Base-by-base conservation (phyloP, 2,797 vertebrate species). In the Synanceia verrucosa region DNA sequence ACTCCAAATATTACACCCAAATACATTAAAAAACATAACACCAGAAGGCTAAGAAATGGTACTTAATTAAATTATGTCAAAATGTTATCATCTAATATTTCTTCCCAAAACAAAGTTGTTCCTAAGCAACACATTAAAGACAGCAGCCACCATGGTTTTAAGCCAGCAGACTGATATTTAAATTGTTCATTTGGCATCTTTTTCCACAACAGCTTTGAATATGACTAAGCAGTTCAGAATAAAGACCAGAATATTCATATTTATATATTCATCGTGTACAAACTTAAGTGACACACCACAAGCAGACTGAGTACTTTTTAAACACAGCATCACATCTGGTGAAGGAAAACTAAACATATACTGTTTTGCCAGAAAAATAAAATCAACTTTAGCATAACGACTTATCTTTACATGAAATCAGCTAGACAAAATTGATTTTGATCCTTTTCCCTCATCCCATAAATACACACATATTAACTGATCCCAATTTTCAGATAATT, bases 231-330 rank as follows among this genome's bases (percentile, higher is more conserved):
- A 50, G 10, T 50, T 57, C 14, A 64, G 9, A 67, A 74, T 24
- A 75, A 58, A 78, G 51, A 79, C 28, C 1, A 73, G 58, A 83
- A 83, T 53, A 43, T 53, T 68, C 34, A 23, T 60, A 67, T 73
- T 60, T 37, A 29, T 66, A 62, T 67, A 57, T 44, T 3, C 1
- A 26, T 8, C 11, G n/a, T 70, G 11, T 56, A 37, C 43, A 73
- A 43, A 44, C 33, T 34, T 18, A 41, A 23, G 14, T 56, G 37
- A 65, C 21, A 72, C 29, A 44, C 57, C 21, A 34, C n/a, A 64
- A 33, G 10, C 10, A 26, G n/a, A n/a, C 28, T 51, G 13, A 18
- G 13, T 1, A 29, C 61, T 3, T 48, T 57, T 57, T 16, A 18
- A 31, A 23, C 29, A 56, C 11, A 2, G 3, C 14, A 43, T 51